Conservation (phyloP, 2,797 vertebrate species). For the Graptemys geographica region DNA sequence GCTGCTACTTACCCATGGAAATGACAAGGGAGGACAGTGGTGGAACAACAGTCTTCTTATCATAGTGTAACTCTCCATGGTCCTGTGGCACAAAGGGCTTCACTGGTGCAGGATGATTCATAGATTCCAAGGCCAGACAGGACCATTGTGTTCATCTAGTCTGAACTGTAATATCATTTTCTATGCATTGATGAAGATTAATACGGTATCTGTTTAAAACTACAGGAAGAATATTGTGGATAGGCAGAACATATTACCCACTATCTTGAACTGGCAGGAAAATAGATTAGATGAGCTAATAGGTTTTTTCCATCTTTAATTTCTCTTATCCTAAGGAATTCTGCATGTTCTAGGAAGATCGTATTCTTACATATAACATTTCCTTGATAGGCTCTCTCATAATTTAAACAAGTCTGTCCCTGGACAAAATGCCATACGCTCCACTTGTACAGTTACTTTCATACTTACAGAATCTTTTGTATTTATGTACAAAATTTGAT, state of each 20-base stretch:
- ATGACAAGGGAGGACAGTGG: not conserved
- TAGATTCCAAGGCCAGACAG: not conserved
- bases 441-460: not conserved
- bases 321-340: not conserved
- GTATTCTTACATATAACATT: not conserved
- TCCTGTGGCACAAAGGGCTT: not conserved
- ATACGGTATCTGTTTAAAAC: not conserved
- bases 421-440: not conserved
- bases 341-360: not conserved
- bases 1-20: not conserved
- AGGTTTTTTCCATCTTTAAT: not conserved
- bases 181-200: accelerated
- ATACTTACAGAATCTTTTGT: not conserved
- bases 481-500: not conserved
- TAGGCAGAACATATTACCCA: not conserved
- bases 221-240: not conserved
- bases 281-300: not conserved
- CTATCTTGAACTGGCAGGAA: not conserved
- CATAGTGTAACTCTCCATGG: not conserved
- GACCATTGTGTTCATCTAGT: not conserved
- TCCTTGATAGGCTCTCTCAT: not conserved
- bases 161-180: not conserved
- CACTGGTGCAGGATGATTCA: not conserved
- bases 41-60: not conserved
- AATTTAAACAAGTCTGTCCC: not conserved